Evolutionary conservation across 2,113 vertebrate genomes (phyloP), one percentile per base, ranked within the genome.

Genomic region (Gasterosteus nipponicus): DNA sequence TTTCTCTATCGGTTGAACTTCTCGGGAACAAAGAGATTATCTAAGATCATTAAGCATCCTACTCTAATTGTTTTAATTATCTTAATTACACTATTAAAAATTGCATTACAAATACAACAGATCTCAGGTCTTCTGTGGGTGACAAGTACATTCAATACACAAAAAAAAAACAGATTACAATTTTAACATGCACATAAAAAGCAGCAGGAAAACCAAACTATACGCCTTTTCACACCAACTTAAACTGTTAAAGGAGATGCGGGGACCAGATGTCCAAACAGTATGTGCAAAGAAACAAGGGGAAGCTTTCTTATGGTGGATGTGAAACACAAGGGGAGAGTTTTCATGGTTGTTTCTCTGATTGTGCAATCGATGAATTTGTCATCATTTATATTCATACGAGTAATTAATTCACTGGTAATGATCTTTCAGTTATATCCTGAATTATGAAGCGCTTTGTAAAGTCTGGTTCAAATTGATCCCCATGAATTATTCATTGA

Each of bases 1-100:
- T 67, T 80, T 81, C 75, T 78, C 65, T 69, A 77, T 81, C 77
- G 77, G 64, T 76, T 83, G 71, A 73, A 71, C 57, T 87, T 57
- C 41, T 58, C 57, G 56, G 73, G 49, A 81, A 76, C 68, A 68
- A 54, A 73, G 22, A 71, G 62, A 47, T 66, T 47, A 61, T 64
- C 86, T 49, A 64, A 75, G 57, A 33, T 41, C 26, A 44, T 70
- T 81, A 65, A 84, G 89, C 59, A 76, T 51, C 29, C 56, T 49
- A 47, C 64, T 38, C 38, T 72, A 73, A 85, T 80, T 79, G 73
- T 83, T 73, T 70, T 57, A 60, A 82, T 83, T n/a, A 71, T 78
- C 73, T 77, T 70, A 73, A 81, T 76, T 64, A 77, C 4, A 49
- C 67, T 29, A 0, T 4, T 56, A 75, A 70, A 72, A 82, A 73